Percentiles rank a stretch among this genome's conserved stretches.
These are phyloP conservation scores for Micrastur ruficollis DNA, from an alignment of 2,797 vertebrate genomes.

Conservation along the genomic window DNA sequence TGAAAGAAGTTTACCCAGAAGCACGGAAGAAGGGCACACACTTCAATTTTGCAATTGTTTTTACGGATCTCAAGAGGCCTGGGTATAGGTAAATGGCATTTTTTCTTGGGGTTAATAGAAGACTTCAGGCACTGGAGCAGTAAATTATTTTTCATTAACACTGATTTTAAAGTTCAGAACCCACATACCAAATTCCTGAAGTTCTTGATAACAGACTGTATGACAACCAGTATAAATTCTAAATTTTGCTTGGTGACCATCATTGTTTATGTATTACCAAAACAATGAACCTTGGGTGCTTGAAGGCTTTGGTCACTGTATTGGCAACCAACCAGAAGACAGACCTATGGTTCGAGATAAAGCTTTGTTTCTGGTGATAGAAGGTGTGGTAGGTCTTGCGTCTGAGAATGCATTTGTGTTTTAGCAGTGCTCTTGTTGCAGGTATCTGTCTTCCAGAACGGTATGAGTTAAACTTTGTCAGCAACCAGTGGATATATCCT, in stretches of 20 bases:
- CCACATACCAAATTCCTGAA: not conserved
- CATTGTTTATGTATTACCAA: not conserved
- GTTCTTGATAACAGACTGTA: not conserved
- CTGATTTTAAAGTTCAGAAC: not conserved
- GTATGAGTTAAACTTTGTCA: not conserved
- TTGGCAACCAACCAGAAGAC: not conserved
- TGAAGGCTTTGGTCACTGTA: not conserved
- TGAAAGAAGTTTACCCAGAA: slow-evolving; percentile 98
- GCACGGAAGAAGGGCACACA: slow-evolving; percentile 97
- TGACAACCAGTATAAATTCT: accelerated
- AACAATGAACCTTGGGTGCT: not conserved
- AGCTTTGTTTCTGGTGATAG: not conserved
- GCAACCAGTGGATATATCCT: not conserved
- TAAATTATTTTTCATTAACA: not conserved
- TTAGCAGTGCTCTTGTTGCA: not conserved
- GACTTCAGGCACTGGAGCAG: not conserved
- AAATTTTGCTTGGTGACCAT: not conserved
- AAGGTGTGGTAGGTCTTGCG: not conserved
- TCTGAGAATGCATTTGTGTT: not conserved
- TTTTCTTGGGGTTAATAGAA: not conserved
- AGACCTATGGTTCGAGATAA: not conserved
- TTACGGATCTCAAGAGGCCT: slow-evolving; percentile 90
- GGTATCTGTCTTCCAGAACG: not conserved
- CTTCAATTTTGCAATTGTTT: slow-evolving; percentile 96
- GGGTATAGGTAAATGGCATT: slow-evolving; percentile 84